Evolutionary conservation across 2,113 vertebrate genomes (phyloP), one percentile per base, ranked within the genome.

Genomic region (Pseudolaguvia tuberculata): DNA sequence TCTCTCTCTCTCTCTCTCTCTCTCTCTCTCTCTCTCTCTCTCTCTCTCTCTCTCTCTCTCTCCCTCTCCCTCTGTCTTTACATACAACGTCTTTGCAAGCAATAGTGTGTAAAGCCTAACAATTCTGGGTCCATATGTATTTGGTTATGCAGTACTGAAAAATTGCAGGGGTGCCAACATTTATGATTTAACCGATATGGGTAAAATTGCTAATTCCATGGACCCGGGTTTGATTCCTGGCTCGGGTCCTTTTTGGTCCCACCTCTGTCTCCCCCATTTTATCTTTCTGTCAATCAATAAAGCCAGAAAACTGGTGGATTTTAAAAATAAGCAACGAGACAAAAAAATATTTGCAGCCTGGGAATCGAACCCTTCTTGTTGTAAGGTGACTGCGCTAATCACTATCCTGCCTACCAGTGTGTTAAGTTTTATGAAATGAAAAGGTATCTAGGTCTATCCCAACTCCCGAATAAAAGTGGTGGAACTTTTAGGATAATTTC

Each of bases 21-120:
- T 66, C 56, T 61, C 35, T 70, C 56, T 31, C 9, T 5, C 21
- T 17, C 31, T 62, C n/a, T 82, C 67, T 76, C 70, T 83, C 84
- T 81, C 88, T 86, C 70, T 80, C 79, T 35, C 86, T 87, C 85
- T 80, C 74, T 35, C 3, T 35, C 3, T 35, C 3, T 35, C 21
- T 13, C 27, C 4, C 67, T n/a, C n/a, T n/a, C n/a, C n/a, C n/a
- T n/a, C n/a, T n/a, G n/a, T n/a, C n/a, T n/a, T n/a, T n/a, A n/a
- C 21, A 5, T 29, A 20, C 17, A 29, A 29, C 5, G 20, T 21
- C 20, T 1, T 9, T 39, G 56, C 51, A 58, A 72, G n/a, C 25
- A 25, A 17, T 3, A 56, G 31, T 35, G 31, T 35, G 31, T 35
- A 35, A 35, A 6, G 3, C 3, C 6, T 39, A 39, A 39, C 31